Percentiles rank a stretch among this genome's conserved stretches.
phyloP scores from a whole-genome alignment of 1,140 invertebrate genomes.

The Microvelia longipes region DNA sequence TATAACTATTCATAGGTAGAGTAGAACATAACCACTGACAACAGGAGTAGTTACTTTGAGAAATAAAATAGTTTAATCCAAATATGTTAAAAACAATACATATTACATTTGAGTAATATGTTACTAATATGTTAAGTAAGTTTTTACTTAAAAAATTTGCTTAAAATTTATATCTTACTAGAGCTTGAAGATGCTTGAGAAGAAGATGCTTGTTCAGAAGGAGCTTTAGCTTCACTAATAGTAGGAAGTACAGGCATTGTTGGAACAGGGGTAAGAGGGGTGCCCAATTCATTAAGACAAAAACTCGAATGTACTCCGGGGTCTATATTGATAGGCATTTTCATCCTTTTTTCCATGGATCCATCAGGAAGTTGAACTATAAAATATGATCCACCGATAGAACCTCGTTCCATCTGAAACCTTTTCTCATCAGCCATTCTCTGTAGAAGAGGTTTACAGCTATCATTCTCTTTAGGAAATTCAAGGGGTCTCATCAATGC shows the following conservation, averaged over 20 bases:
- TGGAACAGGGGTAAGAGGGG: constrained; percentile 53
- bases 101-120: neutral
- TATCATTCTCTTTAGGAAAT: constrained; percentile 45
- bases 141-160: neutral
- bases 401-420: constrained; percentile 72
- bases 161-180: no score
- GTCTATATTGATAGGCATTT: constrained; percentile 58
- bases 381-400: constrained; percentile 75
- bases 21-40: no score
- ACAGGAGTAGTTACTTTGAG: no score
- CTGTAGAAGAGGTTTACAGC: constrained; percentile 61
- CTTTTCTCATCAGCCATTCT: constrained; percentile 81
- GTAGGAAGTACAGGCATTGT: constrained; percentile 75
- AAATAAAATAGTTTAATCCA: no score
- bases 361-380: constrained; percentile 79
- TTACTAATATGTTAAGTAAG: neutral
- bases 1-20: no score
- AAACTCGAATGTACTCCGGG: constrained; percentile 86
- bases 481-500: constrained; percentile 85
- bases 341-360: constrained; percentile 70
- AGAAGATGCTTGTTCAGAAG: constrained; percentile 42
- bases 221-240: constrained; percentile 61
- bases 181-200: constrained; percentile 35
- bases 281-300: constrained; percentile 60
- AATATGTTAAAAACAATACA: neutral